These are phyloP conservation scores for Galendromus occidentalis DNA, from an alignment of 1,140 invertebrate genomes.

Conservation along the genomic window DNA sequence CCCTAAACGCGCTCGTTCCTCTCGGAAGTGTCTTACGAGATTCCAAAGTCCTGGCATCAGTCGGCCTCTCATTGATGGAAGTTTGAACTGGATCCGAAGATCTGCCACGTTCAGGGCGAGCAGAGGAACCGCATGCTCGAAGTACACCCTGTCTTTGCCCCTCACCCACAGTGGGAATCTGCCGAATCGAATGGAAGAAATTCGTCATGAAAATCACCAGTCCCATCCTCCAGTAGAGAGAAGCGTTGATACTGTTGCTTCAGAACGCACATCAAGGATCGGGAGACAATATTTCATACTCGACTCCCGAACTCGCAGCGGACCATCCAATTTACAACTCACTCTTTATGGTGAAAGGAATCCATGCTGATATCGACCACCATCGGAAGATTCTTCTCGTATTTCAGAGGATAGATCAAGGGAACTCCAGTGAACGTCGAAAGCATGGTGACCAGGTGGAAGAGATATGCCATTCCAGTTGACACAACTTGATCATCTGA, in stretches of 20 bases:
- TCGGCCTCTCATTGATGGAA: background rate
- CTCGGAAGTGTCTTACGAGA: background rate
- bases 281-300: background rate
- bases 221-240: background rate
- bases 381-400: background rate
- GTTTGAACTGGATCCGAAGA: background rate
- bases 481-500: background rate
- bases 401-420: background rate
- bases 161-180: background rate
- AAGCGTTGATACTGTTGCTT: background rate
- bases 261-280: background rate
- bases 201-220: background rate
- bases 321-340: background rate
- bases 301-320: background rate
- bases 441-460: background rate
- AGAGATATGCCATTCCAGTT: background rate
- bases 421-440: background rate
- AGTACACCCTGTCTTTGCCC: background rate
- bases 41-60: background rate
- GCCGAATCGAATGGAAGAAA: background rate
- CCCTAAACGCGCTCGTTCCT: background rate
- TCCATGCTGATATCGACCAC: background rate
- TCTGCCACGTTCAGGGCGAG: background rate
- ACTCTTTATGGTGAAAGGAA: slow-evolving; percentile 8
- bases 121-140: background rate